Conservation (phyloP, 1,140 invertebrate species). For the Meloidogyne exigua region DNA sequence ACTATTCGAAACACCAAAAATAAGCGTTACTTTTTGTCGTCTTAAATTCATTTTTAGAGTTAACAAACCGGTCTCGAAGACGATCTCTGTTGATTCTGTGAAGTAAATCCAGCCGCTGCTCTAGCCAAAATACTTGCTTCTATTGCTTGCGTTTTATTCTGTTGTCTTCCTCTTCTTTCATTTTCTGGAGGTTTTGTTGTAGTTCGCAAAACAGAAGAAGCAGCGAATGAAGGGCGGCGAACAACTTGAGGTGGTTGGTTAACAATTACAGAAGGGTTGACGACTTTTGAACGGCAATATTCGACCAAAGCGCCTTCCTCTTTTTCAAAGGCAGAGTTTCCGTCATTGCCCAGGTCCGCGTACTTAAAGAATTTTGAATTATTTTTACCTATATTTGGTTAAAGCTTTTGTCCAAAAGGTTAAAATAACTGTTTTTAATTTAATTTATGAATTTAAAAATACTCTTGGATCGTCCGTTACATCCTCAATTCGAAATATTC, state of each 20-base stretch:
- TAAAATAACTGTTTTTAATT: no score
- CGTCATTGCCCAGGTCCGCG: constrained; percentile 43
- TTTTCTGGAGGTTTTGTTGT: constrained; percentile 6
- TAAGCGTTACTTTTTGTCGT: neutral
- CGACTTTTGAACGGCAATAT: constrained; percentile 47
- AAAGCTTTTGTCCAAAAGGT: neutral
- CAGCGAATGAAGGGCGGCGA: constrained; percentile 5
- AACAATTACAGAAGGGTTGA: constrained; percentile 13
- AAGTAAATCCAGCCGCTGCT: neutral
- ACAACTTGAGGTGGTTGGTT: constrained; percentile 19
- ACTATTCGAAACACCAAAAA: neutral
- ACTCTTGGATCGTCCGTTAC: constrained; percentile 62
- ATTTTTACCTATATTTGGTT: constrained; percentile 1
- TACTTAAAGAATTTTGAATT: constrained; percentile 45
- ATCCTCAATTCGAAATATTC: constrained; percentile 55
- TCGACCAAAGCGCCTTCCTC: constrained; percentile 50
- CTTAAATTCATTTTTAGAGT: neutral
- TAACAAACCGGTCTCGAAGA: neutral
- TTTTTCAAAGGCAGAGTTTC: neutral
- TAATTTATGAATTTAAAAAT: constrained; percentile 17
- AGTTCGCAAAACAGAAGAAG: constrained; percentile 7
- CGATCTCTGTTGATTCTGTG: neutral
- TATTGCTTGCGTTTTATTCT: neutral
- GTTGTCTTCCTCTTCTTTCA: constrained; percentile 13
- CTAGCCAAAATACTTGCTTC: constrained; percentile 6